Base-by-base conservation (phyloP, 2,797 vertebrate genomes). In the Myoxocephalus aenaeus region DNA sequence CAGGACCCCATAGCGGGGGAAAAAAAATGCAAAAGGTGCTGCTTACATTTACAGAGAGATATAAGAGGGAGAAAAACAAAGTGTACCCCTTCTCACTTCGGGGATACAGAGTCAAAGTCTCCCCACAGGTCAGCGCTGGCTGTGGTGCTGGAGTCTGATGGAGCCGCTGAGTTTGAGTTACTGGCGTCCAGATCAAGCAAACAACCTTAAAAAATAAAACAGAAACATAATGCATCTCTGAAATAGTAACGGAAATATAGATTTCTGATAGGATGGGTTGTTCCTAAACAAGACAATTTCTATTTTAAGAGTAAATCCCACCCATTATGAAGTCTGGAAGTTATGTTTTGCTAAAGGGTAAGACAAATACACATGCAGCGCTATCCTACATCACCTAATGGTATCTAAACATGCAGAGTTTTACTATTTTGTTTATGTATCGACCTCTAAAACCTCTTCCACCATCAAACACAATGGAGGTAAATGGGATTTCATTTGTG, bases 121-220 rank as follows among this genome's bases (percentile, higher is more conserved):
- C 96, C 97, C 97, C 97, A 98, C 86, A 98, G 91, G 88, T 98
- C 97, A 75, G 90, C 90, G 82, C 90, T 85, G 82, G 90, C 56
- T 29, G 87, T 82, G 64, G 86, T 54, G 58, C 83, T 62, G 12
- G 88, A 18, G 88, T 94, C 86, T 67, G 91, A 79, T 42, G 89
- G 92, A 77, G 92, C 86, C 32, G 91, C 94, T 48, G 95, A 92
- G 75, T 94, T 93, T 78, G 96, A 94, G 81, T 95, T 94, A 71
- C 95, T 96, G 86, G 95, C 93, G 87, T 96, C 96, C 84, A 98
- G 92, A 72, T 98, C 96, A 84, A 98, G 92, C 65, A 98, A 94
- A 88, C 91, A 95, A 89, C 95, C 97, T 98, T 58, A n/a, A 76
- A 76, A 62, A 63, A 73, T 1, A 46, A 61, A 72, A 74, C 9